Evolutionary conservation across 2,113 vertebrate genomes (phyloP), one percentile per base, ranked within the genome.

Genomic region (Mesoclemmys tuberculata): DNA sequence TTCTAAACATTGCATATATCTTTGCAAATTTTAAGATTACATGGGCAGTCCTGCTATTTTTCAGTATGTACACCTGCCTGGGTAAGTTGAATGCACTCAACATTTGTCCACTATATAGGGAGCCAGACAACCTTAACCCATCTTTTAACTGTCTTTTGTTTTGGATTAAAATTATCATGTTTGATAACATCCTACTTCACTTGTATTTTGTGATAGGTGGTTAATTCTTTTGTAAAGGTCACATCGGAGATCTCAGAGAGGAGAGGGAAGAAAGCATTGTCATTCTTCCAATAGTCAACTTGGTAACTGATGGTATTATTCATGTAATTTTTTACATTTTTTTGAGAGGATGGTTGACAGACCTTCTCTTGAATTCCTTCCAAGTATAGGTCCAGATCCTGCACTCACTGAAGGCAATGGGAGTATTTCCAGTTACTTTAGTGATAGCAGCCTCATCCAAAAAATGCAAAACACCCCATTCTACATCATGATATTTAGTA

Each of bases 21-120:
- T 84, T 1, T 82, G 27, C 12, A 89, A 27, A 58, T 89, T 38
- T 3, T 56, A 84, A 75, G 16, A 41, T 29, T 64, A 5, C 8
- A 13, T 8, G 80, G 52, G 35, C 83, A 80, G 52, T 5, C 1
- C 10, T 56, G 29, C 56, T 68, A 84, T 77, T 46, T 7, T n/a
- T 5, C 41, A 75, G 13, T 10, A n/a, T 0, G 0, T 81, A 22
- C 26, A n/a, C 3, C 26, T 80, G 31, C 3, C 26, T 80, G 58
- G 92, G 74, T 38, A 11, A 8, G 18, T 38, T 68, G 64, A n/a
- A 68, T 68, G 35, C 64, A 38, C 64, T 68, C 4, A 68, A 10
- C 35, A 68, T 68, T n/a, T 68, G 18, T 68, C 64, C 35, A 68
- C 35, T 68, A 18, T 21, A 68, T 7, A n/a, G 38, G 64, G 18